Percentiles rank a stretch among this genome's conserved stretches.
Conservation (phyloP, 2,113 vertebrate species). For the Cebidichthys violaceus region DNA sequence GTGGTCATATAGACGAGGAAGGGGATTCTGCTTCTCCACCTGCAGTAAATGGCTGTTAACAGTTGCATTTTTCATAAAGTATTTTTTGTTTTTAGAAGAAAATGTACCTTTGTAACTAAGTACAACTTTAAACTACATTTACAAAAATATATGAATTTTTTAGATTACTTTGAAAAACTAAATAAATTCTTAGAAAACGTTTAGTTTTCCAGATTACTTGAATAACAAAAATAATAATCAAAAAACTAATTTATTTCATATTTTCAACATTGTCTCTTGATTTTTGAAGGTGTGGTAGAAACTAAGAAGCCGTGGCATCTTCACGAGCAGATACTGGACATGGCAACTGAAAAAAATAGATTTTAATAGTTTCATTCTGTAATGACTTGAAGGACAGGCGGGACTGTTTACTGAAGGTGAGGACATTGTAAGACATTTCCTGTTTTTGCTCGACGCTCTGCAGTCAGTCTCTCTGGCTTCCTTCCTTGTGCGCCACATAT, state of each 20-base stretch:
- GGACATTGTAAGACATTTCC: not conserved
- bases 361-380: too few relatives aligned
- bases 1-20: not conserved
- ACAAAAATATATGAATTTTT: not conserved
- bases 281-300: not conserved
- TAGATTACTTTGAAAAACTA: not conserved
- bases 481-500: not conserved
- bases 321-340: not conserved
- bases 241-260: not conserved
- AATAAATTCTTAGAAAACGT: not conserved
- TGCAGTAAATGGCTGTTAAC: not conserved
- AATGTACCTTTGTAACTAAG: not conserved
- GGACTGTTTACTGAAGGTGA: conserved; percentile 40
- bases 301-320: not conserved
- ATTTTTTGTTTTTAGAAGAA: not conserved
- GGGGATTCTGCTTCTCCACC: not conserved
- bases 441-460: conserved; percentile 17
- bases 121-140: too few relatives aligned
- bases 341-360: not conserved
- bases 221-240: not conserved
- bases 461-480: not conserved
- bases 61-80: not conserved
- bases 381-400: conserved; percentile 4
- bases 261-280: not conserved
- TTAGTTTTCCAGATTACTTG: not conserved